Evolutionary conservation across 2,797 vertebrate species (phyloP).

Genomic region (Siniperca obscura): DNA sequence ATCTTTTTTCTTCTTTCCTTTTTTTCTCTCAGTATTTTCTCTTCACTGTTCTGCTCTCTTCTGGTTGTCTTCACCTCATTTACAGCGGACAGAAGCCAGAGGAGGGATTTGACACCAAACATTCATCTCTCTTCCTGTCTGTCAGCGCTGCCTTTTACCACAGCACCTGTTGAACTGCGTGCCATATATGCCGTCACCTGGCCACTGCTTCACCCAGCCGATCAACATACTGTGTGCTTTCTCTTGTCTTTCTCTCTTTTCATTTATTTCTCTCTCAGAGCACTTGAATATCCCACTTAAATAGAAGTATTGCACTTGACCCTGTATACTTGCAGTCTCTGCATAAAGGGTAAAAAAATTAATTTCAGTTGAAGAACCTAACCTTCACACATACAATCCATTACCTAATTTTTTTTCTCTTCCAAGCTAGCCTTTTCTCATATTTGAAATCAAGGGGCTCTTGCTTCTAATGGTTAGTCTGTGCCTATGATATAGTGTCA

Average conservation of each 20-base stretch:
- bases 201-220: neutral
- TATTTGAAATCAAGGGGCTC: neutral
- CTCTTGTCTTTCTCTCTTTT: neutral
- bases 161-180: constrained; percentile 51
- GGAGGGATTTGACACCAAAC: constrained; percentile 51
- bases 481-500: neutral
- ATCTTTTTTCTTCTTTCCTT: constrained; percentile 41
- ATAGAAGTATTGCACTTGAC: neutral
- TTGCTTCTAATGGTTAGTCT: neutral
- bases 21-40: constrained; percentile 56
- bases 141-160: constrained; percentile 40
- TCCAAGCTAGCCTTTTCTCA: neutral
- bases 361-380: neutral
- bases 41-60: constrained; percentile 41
- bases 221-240: neutral
- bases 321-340: neutral
- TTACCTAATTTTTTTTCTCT: neutral
- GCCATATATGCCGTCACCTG: constrained; percentile 17
- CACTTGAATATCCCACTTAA: neutral
- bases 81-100: constrained; percentile 81
- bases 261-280: neutral
- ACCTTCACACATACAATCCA: neutral
- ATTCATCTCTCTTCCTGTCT: constrained; percentile 57
- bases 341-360: neutral
- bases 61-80: constrained; percentile 78